Evolutionary conservation across 2,888 invertebrate genomes (phyloP).

Genomic region (Xestobium rufovillosum): DNA sequence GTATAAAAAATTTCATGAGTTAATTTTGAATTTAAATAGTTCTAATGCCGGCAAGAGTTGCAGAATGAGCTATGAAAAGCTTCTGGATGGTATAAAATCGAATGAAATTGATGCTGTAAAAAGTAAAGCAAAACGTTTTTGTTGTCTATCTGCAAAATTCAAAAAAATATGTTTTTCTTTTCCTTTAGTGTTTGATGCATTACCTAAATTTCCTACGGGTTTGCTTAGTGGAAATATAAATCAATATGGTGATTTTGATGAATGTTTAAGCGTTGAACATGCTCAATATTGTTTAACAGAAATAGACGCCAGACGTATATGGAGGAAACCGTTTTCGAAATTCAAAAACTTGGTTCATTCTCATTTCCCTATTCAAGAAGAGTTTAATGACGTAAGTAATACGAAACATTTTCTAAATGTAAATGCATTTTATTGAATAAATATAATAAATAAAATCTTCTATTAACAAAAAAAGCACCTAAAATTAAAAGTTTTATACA

Average conservation of each 20-base stretch:
- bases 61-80: constrained; percentile 42
- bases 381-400: constrained; percentile 49
- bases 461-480: no score
- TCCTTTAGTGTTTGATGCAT: constrained; percentile 70
- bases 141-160: constrained; percentile 1
- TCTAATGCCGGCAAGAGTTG: constrained; percentile 43
- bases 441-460: constrained; percentile 11
- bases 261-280: constrained; percentile 50
- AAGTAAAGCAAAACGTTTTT: constrained; percentile 41
- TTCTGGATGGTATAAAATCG: constrained; percentile 41
- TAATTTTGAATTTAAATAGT: constrained; percentile 21
- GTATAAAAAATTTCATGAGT: constrained; percentile 26
- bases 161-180: neutral
- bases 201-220: constrained; percentile 61
- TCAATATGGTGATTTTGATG: constrained; percentile 64
- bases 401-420: constrained; percentile 8
- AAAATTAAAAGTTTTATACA: no score
- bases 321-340: constrained; percentile 26
- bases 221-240: constrained; percentile 61
- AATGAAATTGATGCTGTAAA: constrained; percentile 50
- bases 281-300: constrained; percentile 57
- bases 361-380: constrained; percentile 48
- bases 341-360: constrained; percentile 48
- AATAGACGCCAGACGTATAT: constrained; percentile 43
- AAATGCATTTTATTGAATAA: constrained; percentile 2